Base-by-base conservation (phyloP, 2,797 vertebrate genomes). In the Corythornis leucogaster region DNA sequence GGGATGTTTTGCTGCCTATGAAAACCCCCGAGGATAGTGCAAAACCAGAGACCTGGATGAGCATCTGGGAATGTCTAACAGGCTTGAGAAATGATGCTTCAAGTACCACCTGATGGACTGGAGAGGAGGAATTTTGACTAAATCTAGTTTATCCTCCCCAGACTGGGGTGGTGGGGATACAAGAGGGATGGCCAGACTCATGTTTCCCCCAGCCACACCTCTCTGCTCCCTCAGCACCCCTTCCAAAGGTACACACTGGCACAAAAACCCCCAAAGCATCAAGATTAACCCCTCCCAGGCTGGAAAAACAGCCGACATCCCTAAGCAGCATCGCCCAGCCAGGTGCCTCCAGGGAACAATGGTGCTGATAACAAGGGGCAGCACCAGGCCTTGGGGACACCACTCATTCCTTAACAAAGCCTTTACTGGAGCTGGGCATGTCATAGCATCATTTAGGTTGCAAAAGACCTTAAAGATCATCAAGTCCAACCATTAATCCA, bases 401-500 rank as follows among this genome's bases (percentile, higher is more conserved):
- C 35, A 55, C 2, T 11, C 80, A 74, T 17, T 51, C 76, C 51
- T 17, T 54, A 68, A 10, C 0, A 2, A 38, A 20, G 2, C 43
- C 22, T 15, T 54, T 1, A 1, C n/a, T 15, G 17, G 13, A 57
- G 21, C 12, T 0, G 2, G 11, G 5, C 21, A 75, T 19, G 43
- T 68, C 43, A 24, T 5, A 48, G 26, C 30, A 26, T 25, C 62
- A 18, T 17, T 31, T 12, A 55, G 53, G 53, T 55, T 55, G 24
- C n/a, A 31, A 33, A 25, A 33, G 43, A 48, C 43, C n/a, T 48
- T 45, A 18, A 51, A 25, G 48, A 24, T 48, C 46, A 50, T 50
- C 22, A 13, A 48, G 46, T 48, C 46, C 46, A 48, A 25, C 46
- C 22, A 24, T 48, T 24, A 48, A 48, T 24, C 48, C 48, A 50